Evolutionary conservation across 2,888 invertebrate genomes (phyloP), one percentile per base, ranked within the genome.

Genomic region (Sesia bembeciformis): DNA sequence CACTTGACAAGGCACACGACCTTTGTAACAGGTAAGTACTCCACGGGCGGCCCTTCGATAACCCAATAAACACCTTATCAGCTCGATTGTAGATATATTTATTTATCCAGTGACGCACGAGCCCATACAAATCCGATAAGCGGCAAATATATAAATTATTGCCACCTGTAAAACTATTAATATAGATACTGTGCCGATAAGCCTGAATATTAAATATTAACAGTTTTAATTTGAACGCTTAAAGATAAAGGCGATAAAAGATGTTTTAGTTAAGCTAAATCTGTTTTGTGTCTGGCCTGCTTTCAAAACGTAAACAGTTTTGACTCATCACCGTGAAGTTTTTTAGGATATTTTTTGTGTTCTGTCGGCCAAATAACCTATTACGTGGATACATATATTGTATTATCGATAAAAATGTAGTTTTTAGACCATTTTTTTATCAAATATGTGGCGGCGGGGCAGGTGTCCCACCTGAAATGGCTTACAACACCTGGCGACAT

Each of bases 11-110:
- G 23, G 23, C 23, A 23, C 23, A 23, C 23, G 23, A 23, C 23
- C 23, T 23, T 23, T 23, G 23, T 23, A 23, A 23, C 23, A 23
- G 23, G 23, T 23, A 23, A 23, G 23, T 23, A 23, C 23, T 23
- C 23, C 23, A 23, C 23, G 23, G 46, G 46, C 46, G 46, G 8
- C 57, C 58, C 57, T 56, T 53, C 59, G 75, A 76, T 78, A 80
- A 77, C 77, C 72, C 67, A 75, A 72, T 75, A 76, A 66, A 60
- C 56, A 39, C 41, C 53, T 67, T 72, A 63, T 55, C 53, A 41
- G 58, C 53, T 51, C 55, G 54, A 59, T 56, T 51, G 54, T 49
- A 46, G 8, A 5, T 46, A 46, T 23, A 56, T 58, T 51, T 50
- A 38, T 49, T 50, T 42, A 5, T 50, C 40, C 49, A 50, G 56